A percentile compares a stretch with the other conserved stretches of the same genome.
phyloP scores from a whole-genome alignment of 2,797 vertebrate genomes.

The Adrianichthys oophorus region DNA sequence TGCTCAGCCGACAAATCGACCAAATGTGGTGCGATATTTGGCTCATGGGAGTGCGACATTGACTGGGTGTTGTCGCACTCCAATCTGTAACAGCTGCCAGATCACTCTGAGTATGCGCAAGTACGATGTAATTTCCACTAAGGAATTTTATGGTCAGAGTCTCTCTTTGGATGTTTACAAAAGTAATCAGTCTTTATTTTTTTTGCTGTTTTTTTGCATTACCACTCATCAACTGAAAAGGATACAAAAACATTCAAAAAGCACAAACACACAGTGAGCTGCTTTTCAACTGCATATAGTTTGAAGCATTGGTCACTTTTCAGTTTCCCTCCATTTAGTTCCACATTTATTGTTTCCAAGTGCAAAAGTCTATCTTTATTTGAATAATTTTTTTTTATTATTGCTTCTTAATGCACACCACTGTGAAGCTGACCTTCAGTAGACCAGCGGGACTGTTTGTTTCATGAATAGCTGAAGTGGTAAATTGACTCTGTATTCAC shows the following conservation, averaged over 20 bases:
- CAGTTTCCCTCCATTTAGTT: slow-evolving; percentile 3
- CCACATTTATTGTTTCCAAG: slow-evolving; percentile 26
- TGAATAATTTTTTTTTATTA: neutral
- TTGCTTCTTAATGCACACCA: slow-evolving; percentile 23
- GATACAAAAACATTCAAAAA: slow-evolving; percentile 8
- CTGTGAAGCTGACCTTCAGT: slow-evolving; percentile 29
- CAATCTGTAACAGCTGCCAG: too few relatives aligned
- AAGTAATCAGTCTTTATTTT: neutral
- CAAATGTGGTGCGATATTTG: too few relatives aligned
- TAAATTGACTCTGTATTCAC: slow-evolving; percentile 29
- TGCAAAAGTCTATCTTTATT: slow-evolving; percentile 28
- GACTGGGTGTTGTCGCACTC: too few relatives aligned
- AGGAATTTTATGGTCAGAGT: too few relatives aligned
- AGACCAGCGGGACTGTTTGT: slow-evolving; percentile 10
- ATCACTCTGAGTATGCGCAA: too few relatives aligned
- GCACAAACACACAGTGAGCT: neutral
- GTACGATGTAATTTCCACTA: too few relatives aligned
- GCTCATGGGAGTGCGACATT: too few relatives aligned
- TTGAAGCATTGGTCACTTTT: neutral
- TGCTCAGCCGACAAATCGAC: too few relatives aligned
- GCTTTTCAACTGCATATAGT: neutral
- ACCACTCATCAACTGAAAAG: slow-evolving; percentile 5
- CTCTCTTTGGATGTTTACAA: too few relatives aligned
- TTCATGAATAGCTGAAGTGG: slow-evolving; percentile 29
- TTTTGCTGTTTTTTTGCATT: slow-evolving; percentile 7